Evolutionary conservation across 2,113 vertebrate genomes (phyloP).

Genomic region (Coryphaenoides rupestris): DNA sequence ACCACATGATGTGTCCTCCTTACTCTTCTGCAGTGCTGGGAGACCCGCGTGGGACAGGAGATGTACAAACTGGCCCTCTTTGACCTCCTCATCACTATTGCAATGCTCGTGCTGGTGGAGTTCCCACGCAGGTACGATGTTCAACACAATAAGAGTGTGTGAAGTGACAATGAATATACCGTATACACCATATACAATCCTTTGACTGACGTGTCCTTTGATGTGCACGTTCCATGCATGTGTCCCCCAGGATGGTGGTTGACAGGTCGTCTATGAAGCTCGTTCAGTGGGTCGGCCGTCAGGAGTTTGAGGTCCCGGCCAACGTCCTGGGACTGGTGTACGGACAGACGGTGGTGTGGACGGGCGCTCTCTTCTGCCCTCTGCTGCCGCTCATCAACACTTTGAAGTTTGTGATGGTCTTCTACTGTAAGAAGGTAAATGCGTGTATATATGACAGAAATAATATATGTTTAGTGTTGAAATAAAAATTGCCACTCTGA

Average conservation of each 20-base stretch:
- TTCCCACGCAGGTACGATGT: conserved; percentile 80
- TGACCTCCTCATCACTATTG: conserved; percentile 78
- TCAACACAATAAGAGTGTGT: background rate
- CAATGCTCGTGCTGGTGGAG: conserved; percentile 72
- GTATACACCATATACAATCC: too few species aligned
- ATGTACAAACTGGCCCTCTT: conserved; percentile 89
- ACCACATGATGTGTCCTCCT: background rate
- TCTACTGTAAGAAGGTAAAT: conserved; percentile 82
- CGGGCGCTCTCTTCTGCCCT: conserved; percentile 84
- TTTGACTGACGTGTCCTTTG: too few species aligned
- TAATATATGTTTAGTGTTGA: too few species aligned
- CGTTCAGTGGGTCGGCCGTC: conserved; percentile 67
- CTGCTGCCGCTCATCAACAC: conserved; percentile 82
- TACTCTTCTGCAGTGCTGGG: conserved; percentile 81
- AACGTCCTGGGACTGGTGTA: conserved; percentile 84
- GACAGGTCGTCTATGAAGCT: conserved; percentile 71
- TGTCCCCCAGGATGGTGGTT: conserved; percentile 73
- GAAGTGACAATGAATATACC: too few species aligned
- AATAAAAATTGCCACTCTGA: too few species aligned
- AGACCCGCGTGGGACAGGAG: conserved; percentile 85
- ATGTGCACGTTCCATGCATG: background rate
- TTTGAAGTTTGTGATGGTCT: conserved; percentile 80
- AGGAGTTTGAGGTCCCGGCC: conserved; percentile 80
- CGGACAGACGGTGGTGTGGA: conserved; percentile 85
- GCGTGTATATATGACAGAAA: too few species aligned